Evolutionary conservation across 1,140 invertebrate genomes (phyloP), one percentile per base, ranked within the genome.

Genomic region (Brachystomella parvula): DNA sequence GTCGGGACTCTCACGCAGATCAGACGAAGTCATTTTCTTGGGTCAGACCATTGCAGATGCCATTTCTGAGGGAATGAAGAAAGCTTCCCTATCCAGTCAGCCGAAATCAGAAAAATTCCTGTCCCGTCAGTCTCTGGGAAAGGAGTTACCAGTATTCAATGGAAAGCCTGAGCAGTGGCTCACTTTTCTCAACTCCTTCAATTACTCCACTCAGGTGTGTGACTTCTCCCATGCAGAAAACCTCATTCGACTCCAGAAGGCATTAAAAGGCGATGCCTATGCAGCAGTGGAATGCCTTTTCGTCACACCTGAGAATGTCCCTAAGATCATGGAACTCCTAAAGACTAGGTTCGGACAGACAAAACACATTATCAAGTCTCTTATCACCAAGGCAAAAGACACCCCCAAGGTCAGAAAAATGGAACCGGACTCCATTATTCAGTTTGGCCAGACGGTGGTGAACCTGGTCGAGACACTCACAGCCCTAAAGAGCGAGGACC

Each of bases 111-210:
- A 58, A 3, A 58, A 58, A 30, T 58, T 58, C 3, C 26, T 65
- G 15, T 29, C 59, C 6, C 15, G 65, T 9, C 65, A 62, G 32
- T 53, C 33, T 15, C 17, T 29, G 1, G 6, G n/a, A 53, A 44
- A 39, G n/a, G 30, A 44, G 1, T 30, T 62, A 19, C 65, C 65
- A 2, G 29, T 53, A 2, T 66, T 66, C 31, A 15, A 19, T 47
- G 65, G 65, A 1, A 56, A 47, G 17, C 65, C 65, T 6, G 32
- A 65, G 30, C 35, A 63, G 9, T 66, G 65, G 65, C 65, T 44
- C 1, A 44, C 57, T 6, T 66, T 66, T 44, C 29, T 19, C n/a
- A 17, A 21, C n/a, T n/a, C 28, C 3, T 66, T 3, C 35, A 19
- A 19, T 1, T 15, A 30, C 3, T 29, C 65, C 3, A 66, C 65